Percentiles rank a stretch among this genome's conserved stretches.
phyloP scores from a whole-genome alignment of 1,140 invertebrate genomes.

The Nasonia longicornis region DNA sequence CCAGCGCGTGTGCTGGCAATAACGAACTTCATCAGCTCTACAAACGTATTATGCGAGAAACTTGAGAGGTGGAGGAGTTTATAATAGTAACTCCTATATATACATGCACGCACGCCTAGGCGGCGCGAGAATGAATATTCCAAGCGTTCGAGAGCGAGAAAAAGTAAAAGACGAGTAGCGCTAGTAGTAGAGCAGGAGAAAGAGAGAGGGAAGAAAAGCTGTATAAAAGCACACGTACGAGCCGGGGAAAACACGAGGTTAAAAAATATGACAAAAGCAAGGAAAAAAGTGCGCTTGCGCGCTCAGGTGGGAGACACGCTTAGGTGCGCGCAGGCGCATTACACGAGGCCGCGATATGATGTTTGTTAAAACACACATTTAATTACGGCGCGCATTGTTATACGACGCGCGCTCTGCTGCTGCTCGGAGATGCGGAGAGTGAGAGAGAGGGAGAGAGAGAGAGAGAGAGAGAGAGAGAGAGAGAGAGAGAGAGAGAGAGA shows the following conservation, averaged over 20 bases:
- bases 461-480: slow-evolving; percentile 9
- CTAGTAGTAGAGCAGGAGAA: not conserved
- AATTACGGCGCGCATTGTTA: slow-evolving; percentile 60
- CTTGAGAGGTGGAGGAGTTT: slow-evolving; percentile 44
- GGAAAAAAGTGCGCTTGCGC: not conserved
- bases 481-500: slow-evolving; percentile 18
- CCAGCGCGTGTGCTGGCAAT: slow-evolving; percentile 23
- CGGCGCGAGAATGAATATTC: slow-evolving; percentile 40
- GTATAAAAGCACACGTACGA: not conserved
- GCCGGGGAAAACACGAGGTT: not conserved
- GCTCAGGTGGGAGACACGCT: not conserved
- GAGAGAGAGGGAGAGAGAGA: no score
- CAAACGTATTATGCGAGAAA: slow-evolving; percentile 44
- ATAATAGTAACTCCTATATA: slow-evolving; percentile 45
- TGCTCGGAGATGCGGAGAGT: slow-evolving; percentile 22
- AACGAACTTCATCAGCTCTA: slow-evolving; percentile 41
- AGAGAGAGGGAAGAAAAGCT: not conserved
- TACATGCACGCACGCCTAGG: not conserved
- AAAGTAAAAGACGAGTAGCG: not conserved
- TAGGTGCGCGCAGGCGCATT: slow-evolving; percentile 31
- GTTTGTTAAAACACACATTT: slow-evolving; percentile 64
- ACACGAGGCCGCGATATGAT: slow-evolving; percentile 39
- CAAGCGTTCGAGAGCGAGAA: slow-evolving; percentile 29
- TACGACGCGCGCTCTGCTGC: slow-evolving; percentile 31
- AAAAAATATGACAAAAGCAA: slow-evolving; percentile 4